These are phyloP conservation scores for Stegodyphus dumicola DNA, from an alignment of 1,140 invertebrate genomes.

Conservation along the genomic window DNA sequence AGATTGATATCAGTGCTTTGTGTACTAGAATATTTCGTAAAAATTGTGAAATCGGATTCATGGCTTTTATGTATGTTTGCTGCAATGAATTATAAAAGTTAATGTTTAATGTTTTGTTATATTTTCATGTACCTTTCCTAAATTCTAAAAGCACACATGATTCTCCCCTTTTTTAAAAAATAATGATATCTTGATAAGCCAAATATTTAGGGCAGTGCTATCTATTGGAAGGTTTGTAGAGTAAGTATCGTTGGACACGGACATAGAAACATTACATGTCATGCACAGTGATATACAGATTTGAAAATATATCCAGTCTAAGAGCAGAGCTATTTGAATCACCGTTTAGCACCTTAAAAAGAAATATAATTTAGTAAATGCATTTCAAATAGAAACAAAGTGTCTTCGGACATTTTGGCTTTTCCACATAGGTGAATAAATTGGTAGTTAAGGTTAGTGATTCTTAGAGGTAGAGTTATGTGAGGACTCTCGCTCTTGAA, in stretches of 20 bases:
- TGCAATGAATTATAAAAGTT: slow-evolving; percentile 27
- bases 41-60: no score
- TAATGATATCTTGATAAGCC: slow-evolving; percentile 5
- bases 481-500: not conserved
- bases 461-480: not conserved
- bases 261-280: slow-evolving; percentile 38
- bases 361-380: not conserved
- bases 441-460: not conserved
- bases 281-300: slow-evolving; percentile 22
- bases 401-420: not conserved
- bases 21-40: no score
- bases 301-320: slow-evolving; percentile 48
- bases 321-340: not conserved
- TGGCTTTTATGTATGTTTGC: no score
- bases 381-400: not conserved
- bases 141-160: slow-evolving; percentile 40
- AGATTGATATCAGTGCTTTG: no score
- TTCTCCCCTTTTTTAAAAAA: slow-evolving; percentile 28
- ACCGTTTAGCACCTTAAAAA: not conserved
- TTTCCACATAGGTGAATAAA: not conserved
- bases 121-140: slow-evolving; percentile 1
- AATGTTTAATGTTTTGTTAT: slow-evolving; percentile 30
- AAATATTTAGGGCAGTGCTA: slow-evolving; percentile 48
- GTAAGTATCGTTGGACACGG: slow-evolving; percentile 15
- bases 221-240: slow-evolving; percentile 48